phyloP scores from a whole-genome alignment of 2,797 vertebrate genomes.

The Gobio occitaniae region DNA sequence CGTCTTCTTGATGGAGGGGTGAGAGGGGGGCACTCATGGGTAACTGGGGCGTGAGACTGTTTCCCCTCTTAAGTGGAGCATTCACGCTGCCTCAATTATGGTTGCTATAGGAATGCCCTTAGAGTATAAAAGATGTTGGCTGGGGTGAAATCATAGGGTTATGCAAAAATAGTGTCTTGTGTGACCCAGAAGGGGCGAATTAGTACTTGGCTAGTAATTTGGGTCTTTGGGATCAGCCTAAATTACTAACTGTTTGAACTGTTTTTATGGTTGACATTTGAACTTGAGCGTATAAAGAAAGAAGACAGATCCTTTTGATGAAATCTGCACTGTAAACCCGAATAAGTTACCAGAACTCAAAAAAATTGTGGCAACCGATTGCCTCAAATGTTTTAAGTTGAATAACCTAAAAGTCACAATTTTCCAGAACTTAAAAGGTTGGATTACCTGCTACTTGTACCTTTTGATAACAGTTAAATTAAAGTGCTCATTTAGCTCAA shows the following conservation, averaged over 20 bases:
- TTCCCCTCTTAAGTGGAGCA: constrained; percentile 23
- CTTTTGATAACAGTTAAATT: too few species aligned
- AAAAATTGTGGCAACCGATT: too few species aligned
- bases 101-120: constrained; percentile 29
- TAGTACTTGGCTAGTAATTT: constrained; percentile 30
- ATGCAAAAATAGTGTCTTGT: constrained; percentile 29
- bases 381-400: too few species aligned
- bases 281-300: not conserved
- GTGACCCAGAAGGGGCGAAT: constrained; percentile 17
- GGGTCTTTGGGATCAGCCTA: constrained; percentile 2
- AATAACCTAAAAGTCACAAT: too few species aligned
- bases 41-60: constrained; percentile 43
- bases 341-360: too few species aligned
- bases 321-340: too few species aligned
- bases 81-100: constrained; percentile 32
- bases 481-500: too few species aligned
- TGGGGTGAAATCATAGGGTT: constrained; percentile 37
- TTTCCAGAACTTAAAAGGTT: too few species aligned
- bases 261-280: not conserved
- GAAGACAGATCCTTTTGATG: not conserved
- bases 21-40: constrained; percentile 25
- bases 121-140: constrained; percentile 25
- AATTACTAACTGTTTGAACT: constrained; percentile 16
- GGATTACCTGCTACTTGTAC: too few species aligned
- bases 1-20: constrained; percentile 12